phyloP scores from a whole-genome alignment of 2,113 vertebrate species.

The Anthoscopus minutus region DNA sequence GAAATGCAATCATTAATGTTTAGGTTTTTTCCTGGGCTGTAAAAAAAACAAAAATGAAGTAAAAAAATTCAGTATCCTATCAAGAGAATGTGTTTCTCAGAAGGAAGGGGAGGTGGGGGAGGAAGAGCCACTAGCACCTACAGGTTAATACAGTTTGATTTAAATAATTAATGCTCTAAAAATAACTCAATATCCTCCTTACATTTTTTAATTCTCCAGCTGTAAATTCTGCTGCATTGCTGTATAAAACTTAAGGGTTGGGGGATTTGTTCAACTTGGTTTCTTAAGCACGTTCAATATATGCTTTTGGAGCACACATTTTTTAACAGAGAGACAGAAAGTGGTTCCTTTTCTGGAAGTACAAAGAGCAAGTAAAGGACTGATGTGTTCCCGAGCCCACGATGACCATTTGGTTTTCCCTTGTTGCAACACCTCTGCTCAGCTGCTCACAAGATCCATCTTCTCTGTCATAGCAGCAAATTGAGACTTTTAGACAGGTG shows the following conservation, averaged over 20 bases:
- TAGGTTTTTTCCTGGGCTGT: conserved; percentile 1
- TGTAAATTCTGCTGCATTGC: neutral
- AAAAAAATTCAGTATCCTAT: neutral
- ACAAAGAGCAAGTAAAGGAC: neutral
- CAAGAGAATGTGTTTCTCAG: neutral
- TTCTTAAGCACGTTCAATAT: neutral
- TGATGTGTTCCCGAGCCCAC: neutral
- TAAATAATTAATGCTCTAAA: neutral
- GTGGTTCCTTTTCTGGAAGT: neutral
- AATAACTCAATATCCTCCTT: neutral
- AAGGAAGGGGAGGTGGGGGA: neutral
- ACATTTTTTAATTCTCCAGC: neutral
- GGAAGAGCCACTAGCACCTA: neutral
- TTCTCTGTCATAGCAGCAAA: neutral
- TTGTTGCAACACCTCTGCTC: neutral
- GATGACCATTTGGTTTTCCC: neutral
- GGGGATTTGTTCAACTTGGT: neutral
- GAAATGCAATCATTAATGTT: neutral
- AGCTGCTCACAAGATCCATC: neutral
- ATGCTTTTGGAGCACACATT: neutral
- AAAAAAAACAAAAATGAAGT: neutral
- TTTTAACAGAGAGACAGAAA: neutral
- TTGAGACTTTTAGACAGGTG: neutral
- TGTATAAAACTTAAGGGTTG: neutral
- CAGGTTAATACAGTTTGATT: neutral